phyloP scores from a whole-genome alignment of 2,888 invertebrate species.

The Melipona bicolor region DNA sequence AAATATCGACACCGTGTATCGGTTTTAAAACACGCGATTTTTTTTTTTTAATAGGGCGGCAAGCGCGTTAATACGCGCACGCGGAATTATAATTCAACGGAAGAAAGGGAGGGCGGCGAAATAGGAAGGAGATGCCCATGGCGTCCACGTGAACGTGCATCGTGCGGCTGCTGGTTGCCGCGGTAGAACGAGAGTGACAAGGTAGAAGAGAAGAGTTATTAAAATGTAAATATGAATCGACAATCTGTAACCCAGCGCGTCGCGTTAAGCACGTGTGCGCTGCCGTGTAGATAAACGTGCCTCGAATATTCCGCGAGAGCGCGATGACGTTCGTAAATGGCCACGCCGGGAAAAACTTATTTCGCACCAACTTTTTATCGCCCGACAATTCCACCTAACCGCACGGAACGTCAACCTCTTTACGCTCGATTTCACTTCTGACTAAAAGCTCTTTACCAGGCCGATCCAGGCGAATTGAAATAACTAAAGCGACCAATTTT shows the following conservation, averaged over 20 bases:
- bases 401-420: constrained; percentile 9
- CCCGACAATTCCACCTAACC: constrained; percentile 35
- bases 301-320: constrained; percentile 60
- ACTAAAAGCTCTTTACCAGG: background rate
- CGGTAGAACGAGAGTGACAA: constrained; percentile 55
- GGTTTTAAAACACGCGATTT: constrained; percentile 19
- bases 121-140: constrained; percentile 28
- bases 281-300: constrained; percentile 64
- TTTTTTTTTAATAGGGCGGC: constrained; percentile 46
- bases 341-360: constrained; percentile 39
- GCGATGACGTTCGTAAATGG: constrained; percentile 61
- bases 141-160: constrained; percentile 38
- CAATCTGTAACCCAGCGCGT: constrained; percentile 70
- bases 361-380: constrained; percentile 50
- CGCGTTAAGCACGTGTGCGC: constrained; percentile 65
- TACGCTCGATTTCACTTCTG: constrained; percentile 8
- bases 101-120: constrained; percentile 18
- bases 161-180: constrained; percentile 24
- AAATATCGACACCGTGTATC: constrained; percentile 10
- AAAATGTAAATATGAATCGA: constrained; percentile 78
- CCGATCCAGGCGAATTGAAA: constrained; percentile 3
- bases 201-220: constrained; percentile 73
- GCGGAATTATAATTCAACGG: constrained; percentile 31
- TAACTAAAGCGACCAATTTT: background rate
- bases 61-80: constrained; percentile 40